Percentiles rank a stretch among this genome's conserved stretches.
Conservation (phyloP, 2,888 invertebrate genomes). For the Mactromeris polynyma region DNA sequence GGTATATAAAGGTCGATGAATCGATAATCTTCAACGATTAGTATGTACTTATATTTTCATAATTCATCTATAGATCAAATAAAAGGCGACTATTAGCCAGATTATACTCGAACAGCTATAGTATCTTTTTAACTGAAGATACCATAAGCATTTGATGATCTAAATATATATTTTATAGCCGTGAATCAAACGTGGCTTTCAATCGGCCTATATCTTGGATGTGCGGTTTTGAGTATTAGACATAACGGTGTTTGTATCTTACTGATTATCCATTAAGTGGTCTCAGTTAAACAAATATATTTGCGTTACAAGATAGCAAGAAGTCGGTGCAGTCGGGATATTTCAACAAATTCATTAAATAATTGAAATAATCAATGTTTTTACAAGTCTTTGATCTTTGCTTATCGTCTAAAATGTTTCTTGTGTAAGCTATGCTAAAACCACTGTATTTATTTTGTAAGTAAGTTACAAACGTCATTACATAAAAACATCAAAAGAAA, state of each 20-base stretch:
- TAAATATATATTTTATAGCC: conserved; percentile 4
- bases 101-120: not conserved
- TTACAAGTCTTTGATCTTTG: conserved; percentile 36
- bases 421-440: conserved; percentile 28
- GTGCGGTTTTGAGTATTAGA: not conserved
- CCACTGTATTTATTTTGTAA: conserved; percentile 45
- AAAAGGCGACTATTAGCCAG: not conserved
- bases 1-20: too few relatives aligned
- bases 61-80: not conserved
- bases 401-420: conserved; percentile 46
- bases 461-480: conserved; percentile 40
- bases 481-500: conserved; percentile 29
- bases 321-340: conserved; percentile 1
- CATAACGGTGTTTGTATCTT: not conserved
- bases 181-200: not conserved
- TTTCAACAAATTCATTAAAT: conserved; percentile 34
- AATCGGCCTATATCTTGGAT: not conserved
- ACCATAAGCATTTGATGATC: not conserved
- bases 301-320: not conserved
- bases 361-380: conserved; percentile 40
- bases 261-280: not conserved
- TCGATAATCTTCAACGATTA: too few relatives aligned
- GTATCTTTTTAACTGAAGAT: not conserved
- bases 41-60: too few relatives aligned
- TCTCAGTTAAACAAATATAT: not conserved